Evolutionary conservation across 2,113 vertebrate species (phyloP), one percentile per base, ranked within the genome.

Genomic region (Hippocampus comes): DNA sequence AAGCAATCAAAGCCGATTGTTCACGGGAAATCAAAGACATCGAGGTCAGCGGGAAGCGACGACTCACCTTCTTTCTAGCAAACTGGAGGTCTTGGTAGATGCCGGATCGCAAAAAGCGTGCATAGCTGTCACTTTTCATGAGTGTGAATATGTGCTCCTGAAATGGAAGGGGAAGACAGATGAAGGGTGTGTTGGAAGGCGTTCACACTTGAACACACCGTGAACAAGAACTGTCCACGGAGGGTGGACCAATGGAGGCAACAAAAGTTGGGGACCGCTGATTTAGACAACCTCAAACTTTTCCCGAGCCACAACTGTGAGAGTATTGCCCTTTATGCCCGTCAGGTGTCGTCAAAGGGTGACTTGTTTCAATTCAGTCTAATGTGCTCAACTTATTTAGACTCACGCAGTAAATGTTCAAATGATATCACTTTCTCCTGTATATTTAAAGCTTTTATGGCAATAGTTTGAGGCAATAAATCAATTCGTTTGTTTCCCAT

Each of bases 71-170:
- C 94, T 97, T 98, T 86, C 94, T 95, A 23, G 94, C 94, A 88
- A 94, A 89, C 90, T 97, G 82, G 88, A 98, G 92, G 89, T 98
- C 96, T 91, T 98, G 96, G 91, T 98, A 98, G 84, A 94, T 94
- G 43, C 90, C 96, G 1, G 96, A 98, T 79, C 96, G 94, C 85
- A 98, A 93, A 90, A 98, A 98, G 83, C 96, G 96, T 48, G 96
- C 94, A 15, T 98, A 98, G 92, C 96, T 98, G 94, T 98, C 96
- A 89, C 96, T 98, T 92, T 96, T 98, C 96, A 98, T 98, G 88
- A 98, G 92, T 89, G 97, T 96, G 90, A 97, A 98, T 91, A 98
- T 98, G 91, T 98, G 96, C 84, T 97, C 96, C 96, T 98, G 92
- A 38, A 86, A 83, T 46, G 88, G 78, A 86, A 78, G 0, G 67